Evolutionary conservation across 2,113 vertebrate species (phyloP).

Genomic region (Ictalurus furcatus): DNA sequence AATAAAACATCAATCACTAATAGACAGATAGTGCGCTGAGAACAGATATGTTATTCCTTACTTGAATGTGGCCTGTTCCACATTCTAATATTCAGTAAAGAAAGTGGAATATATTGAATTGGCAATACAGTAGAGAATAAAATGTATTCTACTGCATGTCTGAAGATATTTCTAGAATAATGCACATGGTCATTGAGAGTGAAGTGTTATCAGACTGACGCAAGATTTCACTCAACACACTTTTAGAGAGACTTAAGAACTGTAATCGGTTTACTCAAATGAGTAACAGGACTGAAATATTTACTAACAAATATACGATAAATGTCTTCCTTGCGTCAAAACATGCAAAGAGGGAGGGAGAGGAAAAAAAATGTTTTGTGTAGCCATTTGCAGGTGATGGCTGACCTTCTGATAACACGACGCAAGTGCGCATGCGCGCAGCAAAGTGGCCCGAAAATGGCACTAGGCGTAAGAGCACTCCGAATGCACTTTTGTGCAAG

Average conservation of each 20-base stretch:
- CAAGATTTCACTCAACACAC: background rate
- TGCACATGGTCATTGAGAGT: background rate
- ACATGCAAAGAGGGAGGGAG: background rate
- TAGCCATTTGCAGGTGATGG: no score
- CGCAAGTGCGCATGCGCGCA: constrained; percentile 63
- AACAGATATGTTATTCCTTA: background rate
- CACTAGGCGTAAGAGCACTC: constrained; percentile 44
- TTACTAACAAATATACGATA: background rate
- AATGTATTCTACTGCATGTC: background rate
- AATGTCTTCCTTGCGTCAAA: background rate
- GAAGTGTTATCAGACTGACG: background rate
- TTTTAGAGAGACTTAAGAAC: background rate
- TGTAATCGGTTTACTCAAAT: background rate
- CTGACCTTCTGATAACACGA: background rate
- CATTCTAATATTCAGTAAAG: background rate
- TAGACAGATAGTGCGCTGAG: no score
- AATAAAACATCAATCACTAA: no score
- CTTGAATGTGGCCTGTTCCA: background rate
- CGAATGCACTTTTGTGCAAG: constrained; percentile 38
- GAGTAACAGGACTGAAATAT: background rate
- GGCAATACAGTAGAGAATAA: background rate
- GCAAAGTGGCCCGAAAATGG: constrained; percentile 62
- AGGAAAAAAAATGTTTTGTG: background rate
- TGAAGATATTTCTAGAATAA: background rate
- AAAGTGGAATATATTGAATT: background rate